phyloP scores from a whole-genome alignment of 2,113 vertebrate genomes.

The Ctenodactylus gundi region DNA sequence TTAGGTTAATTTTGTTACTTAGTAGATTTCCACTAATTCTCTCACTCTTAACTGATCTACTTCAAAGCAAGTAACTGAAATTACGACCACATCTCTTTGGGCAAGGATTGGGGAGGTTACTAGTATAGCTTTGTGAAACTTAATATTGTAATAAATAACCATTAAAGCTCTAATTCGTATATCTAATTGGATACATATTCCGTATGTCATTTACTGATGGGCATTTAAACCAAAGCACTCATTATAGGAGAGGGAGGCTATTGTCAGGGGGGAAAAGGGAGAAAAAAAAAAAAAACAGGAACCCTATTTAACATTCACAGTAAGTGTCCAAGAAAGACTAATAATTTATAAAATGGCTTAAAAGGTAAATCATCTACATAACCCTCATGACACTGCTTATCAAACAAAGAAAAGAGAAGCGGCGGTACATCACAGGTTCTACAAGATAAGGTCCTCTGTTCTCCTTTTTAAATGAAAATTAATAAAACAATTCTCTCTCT shows the following conservation, averaged over 20 bases:
- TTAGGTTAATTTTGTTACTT: conserved; percentile 47
- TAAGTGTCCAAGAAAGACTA: conserved; percentile 66
- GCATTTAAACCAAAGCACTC: conserved; percentile 41
- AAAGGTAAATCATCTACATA: conserved; percentile 31
- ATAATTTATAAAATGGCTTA: conserved; percentile 52
- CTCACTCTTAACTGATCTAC: not conserved
- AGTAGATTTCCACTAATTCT: conserved; percentile 42
- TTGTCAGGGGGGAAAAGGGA: not conserved
- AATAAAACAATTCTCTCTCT: conserved; percentile 9
- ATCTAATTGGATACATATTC: conserved; percentile 65
- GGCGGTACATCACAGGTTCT: not conserved
- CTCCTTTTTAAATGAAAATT: conserved; percentile 48
- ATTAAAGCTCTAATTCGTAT: conserved; percentile 54
- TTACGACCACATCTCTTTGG: conserved; percentile 8
- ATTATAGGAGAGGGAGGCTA: conserved; percentile 1
- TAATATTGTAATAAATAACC: conserved; percentile 40
- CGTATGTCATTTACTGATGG: conserved; percentile 48
- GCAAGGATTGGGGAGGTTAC: not conserved
- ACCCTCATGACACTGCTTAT: conserved; percentile 29
- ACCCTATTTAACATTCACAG: conserved; percentile 55
- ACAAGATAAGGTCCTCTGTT: conserved; percentile 44
- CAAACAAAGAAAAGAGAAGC: conserved; percentile 18
- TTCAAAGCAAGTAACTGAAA: conserved; percentile 21
- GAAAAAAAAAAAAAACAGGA: not conserved
- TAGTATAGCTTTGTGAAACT: conserved; percentile 35